Percentiles rank a stretch among this genome's conserved stretches.
phyloP scores from a whole-genome alignment of 2,888 invertebrate species.

The Nymphalis c-album region DNA sequence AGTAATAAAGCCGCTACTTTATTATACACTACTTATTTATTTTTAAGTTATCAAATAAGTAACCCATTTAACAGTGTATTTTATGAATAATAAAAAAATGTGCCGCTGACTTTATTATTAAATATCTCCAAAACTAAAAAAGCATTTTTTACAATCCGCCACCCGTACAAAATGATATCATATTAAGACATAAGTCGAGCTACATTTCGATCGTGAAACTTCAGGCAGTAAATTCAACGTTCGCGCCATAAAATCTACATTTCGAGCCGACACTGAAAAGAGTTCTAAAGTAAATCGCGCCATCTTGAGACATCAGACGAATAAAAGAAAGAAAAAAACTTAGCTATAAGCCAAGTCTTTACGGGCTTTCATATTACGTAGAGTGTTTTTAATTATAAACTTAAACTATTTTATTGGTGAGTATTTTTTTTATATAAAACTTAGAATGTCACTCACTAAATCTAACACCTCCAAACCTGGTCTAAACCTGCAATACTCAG shows the following conservation, averaged over 20 bases:
- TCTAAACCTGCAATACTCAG: no score
- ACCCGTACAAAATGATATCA: background rate
- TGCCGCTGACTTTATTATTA: no score
- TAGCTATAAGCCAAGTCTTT: slow-evolving; percentile 11
- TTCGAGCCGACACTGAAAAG: slow-evolving; percentile 20
- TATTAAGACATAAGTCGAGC: slow-evolving; percentile 9
- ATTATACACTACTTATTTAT: no score
- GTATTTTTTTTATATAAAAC: background rate
- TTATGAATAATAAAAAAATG: no score
- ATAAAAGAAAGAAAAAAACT: slow-evolving; percentile 3
- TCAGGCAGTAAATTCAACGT: slow-evolving; percentile 21
- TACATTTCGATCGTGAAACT: slow-evolving; percentile 3
- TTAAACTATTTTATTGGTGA: background rate
- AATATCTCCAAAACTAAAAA: no score
- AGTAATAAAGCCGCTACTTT: no score
- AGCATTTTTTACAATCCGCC: background rate
- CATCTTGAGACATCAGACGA: slow-evolving; percentile 24
- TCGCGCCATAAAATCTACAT: slow-evolving; percentile 25
- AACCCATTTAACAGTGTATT: no score
- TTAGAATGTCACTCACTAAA: background rate
- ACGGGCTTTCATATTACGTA: slow-evolving; percentile 11
- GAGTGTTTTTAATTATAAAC: slow-evolving; percentile 24
- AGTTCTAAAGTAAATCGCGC: slow-evolving; percentile 27
- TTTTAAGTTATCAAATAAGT: no score
- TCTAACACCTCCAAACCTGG: background rate